phyloP scores from a whole-genome alignment of 2,797 vertebrate species.

The Percopsis omiscomaycus region DNA sequence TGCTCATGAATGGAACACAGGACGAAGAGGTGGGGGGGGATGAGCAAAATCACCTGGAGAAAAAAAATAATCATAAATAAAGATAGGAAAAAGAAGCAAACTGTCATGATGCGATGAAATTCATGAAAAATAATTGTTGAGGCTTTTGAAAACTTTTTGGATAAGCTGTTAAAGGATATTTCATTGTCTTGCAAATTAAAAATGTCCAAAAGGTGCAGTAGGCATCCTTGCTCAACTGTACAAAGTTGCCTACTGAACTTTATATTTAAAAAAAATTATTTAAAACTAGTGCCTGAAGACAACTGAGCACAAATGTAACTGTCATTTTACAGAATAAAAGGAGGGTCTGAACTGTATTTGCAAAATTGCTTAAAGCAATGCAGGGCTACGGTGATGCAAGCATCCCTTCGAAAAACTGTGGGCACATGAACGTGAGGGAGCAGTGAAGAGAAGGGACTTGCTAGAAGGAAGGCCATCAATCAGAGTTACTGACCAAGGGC shows the following conservation, averaged over 20 bases:
- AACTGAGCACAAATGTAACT: neutral
- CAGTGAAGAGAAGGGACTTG: neutral
- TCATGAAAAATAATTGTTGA: constrained; percentile 52
- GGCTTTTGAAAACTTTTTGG: constrained; percentile 23
- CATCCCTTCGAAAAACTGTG: constrained; percentile 19
- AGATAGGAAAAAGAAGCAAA: constrained; percentile 60
- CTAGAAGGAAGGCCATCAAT: neutral
- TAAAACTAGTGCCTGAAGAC: constrained; percentile 10
- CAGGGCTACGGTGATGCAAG: constrained; percentile 44
- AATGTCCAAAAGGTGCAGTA: neutral
- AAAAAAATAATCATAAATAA: constrained; percentile 54
- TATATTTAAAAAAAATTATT: constrained; percentile 6
- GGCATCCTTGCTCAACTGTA: no score
- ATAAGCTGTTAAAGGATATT: neutral
- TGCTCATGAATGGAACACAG: constrained; percentile 80
- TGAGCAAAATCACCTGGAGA: constrained; percentile 84
- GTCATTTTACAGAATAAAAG: neutral
- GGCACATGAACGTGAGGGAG: constrained; percentile 30
- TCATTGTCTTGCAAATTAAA: neutral
- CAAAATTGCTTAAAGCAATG: constrained; percentile 37
- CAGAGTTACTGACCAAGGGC: neutral
- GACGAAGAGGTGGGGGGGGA: constrained; percentile 66
- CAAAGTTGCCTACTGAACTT: no score
- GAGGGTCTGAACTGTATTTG: constrained; percentile 7
- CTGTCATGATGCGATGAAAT: constrained; percentile 66